Conservation (phyloP, 2,888 invertebrate genomes). For the Melikaiella ostensackeni region DNA sequence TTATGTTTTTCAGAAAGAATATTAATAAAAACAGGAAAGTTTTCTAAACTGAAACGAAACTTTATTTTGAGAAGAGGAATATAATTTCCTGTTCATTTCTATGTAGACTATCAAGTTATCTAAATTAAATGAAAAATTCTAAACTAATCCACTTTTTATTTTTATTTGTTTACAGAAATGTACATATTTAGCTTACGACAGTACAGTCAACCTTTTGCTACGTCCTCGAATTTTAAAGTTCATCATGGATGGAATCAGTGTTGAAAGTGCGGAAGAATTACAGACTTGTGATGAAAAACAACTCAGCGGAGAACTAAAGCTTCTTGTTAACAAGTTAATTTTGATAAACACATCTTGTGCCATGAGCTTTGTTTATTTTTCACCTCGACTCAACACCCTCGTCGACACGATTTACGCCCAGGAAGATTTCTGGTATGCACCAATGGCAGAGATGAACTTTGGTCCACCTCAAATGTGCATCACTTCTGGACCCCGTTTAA, state of each 20-base stretch:
- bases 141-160: neutral
- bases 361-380: conserved; percentile 72
- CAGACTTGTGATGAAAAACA: conserved; percentile 73
- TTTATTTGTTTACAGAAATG: conserved; percentile 66
- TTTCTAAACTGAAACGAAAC: neutral
- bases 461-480: conserved; percentile 76
- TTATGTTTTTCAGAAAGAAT: neutral
- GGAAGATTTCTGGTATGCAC: conserved; percentile 73
- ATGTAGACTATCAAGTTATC: neutral
- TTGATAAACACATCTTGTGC: conserved; percentile 74
- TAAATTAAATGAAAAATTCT: neutral
- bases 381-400: conserved; percentile 70
- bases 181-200: conserved; percentile 74
- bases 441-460: conserved; percentile 75
- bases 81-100: neutral
- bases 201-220: conserved; percentile 72
- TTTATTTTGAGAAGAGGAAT: neutral
- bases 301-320: conserved; percentile 69
- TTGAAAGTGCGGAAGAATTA: conserved; percentile 74
- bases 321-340: conserved; percentile 73
- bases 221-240: conserved; percentile 74
- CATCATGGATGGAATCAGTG: conserved; percentile 75
- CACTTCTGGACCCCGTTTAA: conserved; percentile 71
- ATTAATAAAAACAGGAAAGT: neutral
- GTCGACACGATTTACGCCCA: conserved; percentile 74